Evolutionary conservation across 2,113 vertebrate species (phyloP), one percentile per base, ranked within the genome.

Genomic region (Collichthys lucidus): DNA sequence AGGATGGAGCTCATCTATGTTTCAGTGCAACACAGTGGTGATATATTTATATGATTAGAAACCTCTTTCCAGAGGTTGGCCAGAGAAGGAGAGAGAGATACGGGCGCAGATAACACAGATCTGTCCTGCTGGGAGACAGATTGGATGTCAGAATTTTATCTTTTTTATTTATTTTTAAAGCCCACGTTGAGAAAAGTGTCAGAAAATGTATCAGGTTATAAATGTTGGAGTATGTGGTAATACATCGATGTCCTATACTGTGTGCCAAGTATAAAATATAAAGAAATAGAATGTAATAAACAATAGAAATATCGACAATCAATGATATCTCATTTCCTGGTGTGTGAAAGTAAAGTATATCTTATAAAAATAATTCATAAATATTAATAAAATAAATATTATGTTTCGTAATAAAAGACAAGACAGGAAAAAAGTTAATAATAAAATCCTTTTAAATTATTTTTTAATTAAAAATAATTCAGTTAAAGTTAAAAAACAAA

Each of bases 1-100:
- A 59, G 46, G 61, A 70, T 31, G 17, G 64, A 63, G 40, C 73
- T 83, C 70, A 67, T 74, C 71, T 69, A 47, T 68, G 83, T 86
- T 81, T 83, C 26, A 79, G 59, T 70, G 75, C 52, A 69, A 50
- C 74, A 24, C 29, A 4, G 40, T 2, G 50, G 29, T 80, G 82
- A 79, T 86, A n/a, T 77, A 77, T 85, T 80, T 74, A 70, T 69
- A 83, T 78, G 71, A 83, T 86, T 72, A 74, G 62, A 72, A 82
- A 77, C n/a, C 74, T 85, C 62, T 59, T 85, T 83, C 52, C 71
- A 55, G 77, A 88, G 64, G 83, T 82, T 40, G 73, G 70, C 3
- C 57, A 2, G 49, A 17, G 68, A 73, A 68, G n/a, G 63, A 40
- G 35, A 40, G 74, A 66, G 82, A 83, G n/a, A 42, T 78, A 40